Base-by-base conservation (phyloP, 2,113 vertebrate genomes). In the Corvus hawaiiensis region DNA sequence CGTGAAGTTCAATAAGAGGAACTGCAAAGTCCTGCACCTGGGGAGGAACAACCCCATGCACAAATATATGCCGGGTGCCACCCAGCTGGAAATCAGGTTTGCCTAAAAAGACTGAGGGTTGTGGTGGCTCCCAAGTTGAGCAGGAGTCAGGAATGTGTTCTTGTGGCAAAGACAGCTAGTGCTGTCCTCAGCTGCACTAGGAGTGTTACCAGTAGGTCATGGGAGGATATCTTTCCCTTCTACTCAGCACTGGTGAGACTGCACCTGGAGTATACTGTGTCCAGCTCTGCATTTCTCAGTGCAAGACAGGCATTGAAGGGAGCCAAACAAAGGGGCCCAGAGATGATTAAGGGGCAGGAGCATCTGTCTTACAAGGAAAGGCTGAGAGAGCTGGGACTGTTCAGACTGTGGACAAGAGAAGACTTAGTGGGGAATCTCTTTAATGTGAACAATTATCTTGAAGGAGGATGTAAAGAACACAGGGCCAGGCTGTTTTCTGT, bases 81-180 rank as follows among this genome's bases (percentile, higher is more conserved):
- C 28, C 5, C 19, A 51, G 11, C 6, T 43, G 41, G 11, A 74
- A 85, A 64, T 10, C 14, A 58, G 23, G 5, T 75, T 91, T 82
- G 21, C 7, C 6, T 5, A 12, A 66, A 69, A 32, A 20, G 33
- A 43, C 14, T 48, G 24, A 3, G 13, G 11, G 3, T 66, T 2
- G 0, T 52, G 23, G 43, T 58, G 22, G 9, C 7, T 44, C 19
- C 24, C 19, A 87, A 56, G 32, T 0, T 14, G 33, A 73, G 33
- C 54, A 54, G 0, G 1, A 39, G n/a, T 24, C 26, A 46, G 39
- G 13, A n/a, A 22, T 30, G 16, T 33, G 9, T 15, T 55, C 21
- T 11, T 41, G 12, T 27, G 35, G 5, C 5, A 73, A 62, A 67
- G 20, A 39, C 27, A 21, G 22, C 10, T 23, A 20, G 18, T 30